Conservation (phyloP, 2,113 vertebrate genomes). For the Excalfactoria chinensis region DNA sequence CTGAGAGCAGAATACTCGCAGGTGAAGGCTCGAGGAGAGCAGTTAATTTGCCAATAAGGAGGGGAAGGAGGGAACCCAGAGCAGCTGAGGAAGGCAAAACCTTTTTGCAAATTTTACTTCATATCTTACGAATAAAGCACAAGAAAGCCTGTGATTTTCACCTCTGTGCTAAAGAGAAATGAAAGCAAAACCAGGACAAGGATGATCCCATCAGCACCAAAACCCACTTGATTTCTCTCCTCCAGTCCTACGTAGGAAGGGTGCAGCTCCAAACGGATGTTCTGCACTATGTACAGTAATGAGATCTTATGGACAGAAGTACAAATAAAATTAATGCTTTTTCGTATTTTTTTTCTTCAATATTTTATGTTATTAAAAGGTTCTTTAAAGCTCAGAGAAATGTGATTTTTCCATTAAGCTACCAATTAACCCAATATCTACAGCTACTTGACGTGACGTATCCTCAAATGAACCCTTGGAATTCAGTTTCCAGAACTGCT, state of each 20-base stretch:
- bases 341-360: not conserved
- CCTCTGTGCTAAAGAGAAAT: not conserved
- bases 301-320: not conserved
- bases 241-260: not conserved
- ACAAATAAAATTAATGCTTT: not conserved
- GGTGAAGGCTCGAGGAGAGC: not conserved
- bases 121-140: not conserved
- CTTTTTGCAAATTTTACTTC: not conserved
- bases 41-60: fast-evolving
- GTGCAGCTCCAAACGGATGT: not conserved
- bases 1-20: not conserved
- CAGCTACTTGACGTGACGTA: not conserved
- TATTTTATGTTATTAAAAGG: not conserved
- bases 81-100: not conserved
- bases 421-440: not conserved
- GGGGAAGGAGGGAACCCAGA: not conserved
- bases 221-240: not conserved
- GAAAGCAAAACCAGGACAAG: not conserved
- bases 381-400: not conserved
- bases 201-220: not conserved
- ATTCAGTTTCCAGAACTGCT: not conserved
- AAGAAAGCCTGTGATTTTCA: not conserved
- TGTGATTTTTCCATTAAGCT: not conserved
- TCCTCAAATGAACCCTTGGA: not conserved
- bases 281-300: no score